A percentile compares a stretch with the other conserved stretches of the same genome.
Conservation (phyloP, 1,140 invertebrate genomes). For the Globodera ellingtonae region DNA sequence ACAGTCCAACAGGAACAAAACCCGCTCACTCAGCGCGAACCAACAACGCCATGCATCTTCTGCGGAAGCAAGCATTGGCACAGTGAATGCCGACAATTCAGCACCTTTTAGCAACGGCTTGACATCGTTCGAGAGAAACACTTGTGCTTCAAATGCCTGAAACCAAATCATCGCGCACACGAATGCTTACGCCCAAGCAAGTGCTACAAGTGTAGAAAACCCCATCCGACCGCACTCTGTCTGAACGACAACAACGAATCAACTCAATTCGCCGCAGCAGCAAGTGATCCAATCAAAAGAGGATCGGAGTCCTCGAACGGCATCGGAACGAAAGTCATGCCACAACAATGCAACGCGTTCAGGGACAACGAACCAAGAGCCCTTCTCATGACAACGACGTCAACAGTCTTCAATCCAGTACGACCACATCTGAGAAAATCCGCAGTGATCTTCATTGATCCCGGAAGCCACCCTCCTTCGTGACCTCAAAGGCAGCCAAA, state of each 20-base stretch:
- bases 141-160: not conserved
- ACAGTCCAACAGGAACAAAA: no score
- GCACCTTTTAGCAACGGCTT: not conserved
- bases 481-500: not conserved
- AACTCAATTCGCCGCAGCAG: not conserved
- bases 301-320: no score
- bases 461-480: not conserved
- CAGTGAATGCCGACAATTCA: not conserved
- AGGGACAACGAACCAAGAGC: not conserved
- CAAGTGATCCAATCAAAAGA: not conserved
- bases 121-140: not conserved
- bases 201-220: not conserved
- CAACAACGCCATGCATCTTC: not conserved
- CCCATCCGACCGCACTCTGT: not conserved
- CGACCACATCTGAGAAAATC: not conserved
- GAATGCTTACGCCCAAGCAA: not conserved
- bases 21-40: not conserved
- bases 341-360: not conserved
- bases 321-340: not conserved
- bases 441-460: conserved; percentile 15
- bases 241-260: not conserved
- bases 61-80: not conserved
- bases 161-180: not conserved
- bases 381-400: not conserved
- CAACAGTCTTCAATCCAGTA: not conserved